Evolutionary conservation across 2,888 invertebrate genomes (phyloP), one percentile per base, ranked within the genome.

Genomic region (Aromia moschata): DNA sequence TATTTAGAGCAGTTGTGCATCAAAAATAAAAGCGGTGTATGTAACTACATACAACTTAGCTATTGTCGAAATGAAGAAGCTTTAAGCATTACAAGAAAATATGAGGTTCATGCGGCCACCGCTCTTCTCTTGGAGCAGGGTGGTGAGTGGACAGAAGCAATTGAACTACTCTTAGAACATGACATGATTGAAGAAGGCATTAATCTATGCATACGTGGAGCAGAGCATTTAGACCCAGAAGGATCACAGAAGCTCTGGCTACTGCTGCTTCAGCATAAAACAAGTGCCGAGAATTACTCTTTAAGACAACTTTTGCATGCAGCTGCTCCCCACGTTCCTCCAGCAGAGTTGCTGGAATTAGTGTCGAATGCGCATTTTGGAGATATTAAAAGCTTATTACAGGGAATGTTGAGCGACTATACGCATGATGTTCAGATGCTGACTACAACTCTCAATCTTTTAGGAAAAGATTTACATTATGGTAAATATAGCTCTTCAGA

Each of bases 381-480:
- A 15, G 87, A 88, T 74, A 84, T 87, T 59, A 84, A 85, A 68
- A 83, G 83, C 65, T 79, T 87, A 36, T 72, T 87, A 31, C 81
- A 84, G 79, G 88, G 87, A 51, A 91, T 93, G 84, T 80, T 93
- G 62, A 87, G 88, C 12, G 91, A 92, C 70, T 92, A 91, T 61
- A 85, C 86, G 30, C 90, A 91, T 74, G 91, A 93, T 76, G 87
- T 89, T 73, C 85, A 89, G 43, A 83, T 92, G 70, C 83, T 92
- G 67, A 84, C 86, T 66, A 87, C 88, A 0, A 88, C 89, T 2
- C 85, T 88, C 41, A 85, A 85, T 62, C 80, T 90, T 37, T 81
- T 90, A 37, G 87, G 90, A 68, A 83, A 86, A 52, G 91, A 92
- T 80, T 83, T 92, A 47, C 91, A 90, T 73, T 81, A 82, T 51